Evolutionary conservation across 1,140 invertebrate species (phyloP), one percentile per base, ranked within the genome.

Genomic region (Akabosia matsudoensis): DNA sequence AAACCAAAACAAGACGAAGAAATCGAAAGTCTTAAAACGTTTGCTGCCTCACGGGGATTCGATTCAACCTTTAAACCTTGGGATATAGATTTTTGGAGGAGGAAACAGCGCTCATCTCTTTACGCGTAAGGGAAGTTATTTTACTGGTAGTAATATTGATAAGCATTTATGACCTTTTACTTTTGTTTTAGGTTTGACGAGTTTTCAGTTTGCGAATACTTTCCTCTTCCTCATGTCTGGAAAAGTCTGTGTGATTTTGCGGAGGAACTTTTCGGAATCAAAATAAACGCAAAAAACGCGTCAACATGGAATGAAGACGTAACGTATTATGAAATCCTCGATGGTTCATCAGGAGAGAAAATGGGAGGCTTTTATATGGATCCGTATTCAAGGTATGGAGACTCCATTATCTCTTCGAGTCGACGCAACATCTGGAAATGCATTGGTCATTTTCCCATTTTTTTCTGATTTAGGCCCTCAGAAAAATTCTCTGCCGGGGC

Each of bases 71-170:
- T 98, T 18, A 88, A 92, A 79, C 86, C 90, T 52, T 97, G 93
- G 90, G 96, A 98, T 85, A 86, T 97, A 71, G 88, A 91, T 4
- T 98, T 92, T 83, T 98, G 94, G 93, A 87, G 89, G 76, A 88
- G 91, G 82, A 91, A 92, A 83, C 85, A 88, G 10, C 31, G 80
- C 75, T 75, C 80, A 82, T 87, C 85, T 1, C 84, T 91, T 16
- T 92, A 88, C 80, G 87, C 89, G 89, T 90, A 84, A 85, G 81
- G 80, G 4, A n/a, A 14, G 54, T 61, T 61, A n/a, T 61, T 10
- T 13, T 61, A 70, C 28, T 70, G 26, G 24, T 34, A 10, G n/a
- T n/a, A n/a, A n/a, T n/a, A n/a, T n/a, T n/a, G n/a, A n/a, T n/a
- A n/a, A n/a, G n/a, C n/a, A n/a, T 30, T 70, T 22, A 61, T 24